Percentiles rank a stretch among this genome's conserved stretches.
These are phyloP conservation scores for Andrena dorsata DNA, from an alignment of 2,888 invertebrate genomes.

Conservation along the genomic window DNA sequence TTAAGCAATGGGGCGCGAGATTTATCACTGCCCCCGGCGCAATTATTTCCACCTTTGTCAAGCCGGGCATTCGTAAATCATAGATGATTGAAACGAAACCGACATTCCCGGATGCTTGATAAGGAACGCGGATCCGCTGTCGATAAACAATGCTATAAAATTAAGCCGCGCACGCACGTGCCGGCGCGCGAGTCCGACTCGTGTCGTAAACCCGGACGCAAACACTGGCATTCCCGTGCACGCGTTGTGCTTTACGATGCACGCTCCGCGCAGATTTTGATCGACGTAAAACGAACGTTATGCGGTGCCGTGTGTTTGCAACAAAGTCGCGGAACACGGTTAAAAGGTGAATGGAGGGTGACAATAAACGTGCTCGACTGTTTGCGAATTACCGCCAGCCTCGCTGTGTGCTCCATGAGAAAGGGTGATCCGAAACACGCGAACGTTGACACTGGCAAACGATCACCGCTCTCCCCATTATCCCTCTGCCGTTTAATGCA, in stretches of 20 bases:
- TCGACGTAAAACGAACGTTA: conserved; percentile 36
- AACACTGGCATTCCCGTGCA: conserved; percentile 27
- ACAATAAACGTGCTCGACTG: conserved; percentile 27
- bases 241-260: conserved; percentile 1
- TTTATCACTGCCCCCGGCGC: conserved; percentile 36
- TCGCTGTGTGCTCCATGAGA: conserved; percentile 22
- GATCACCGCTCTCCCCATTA: conserved; percentile 30
- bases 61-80: conserved; percentile 31
- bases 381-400: conserved; percentile 47
- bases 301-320: neutral
- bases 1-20: conserved; percentile 20
- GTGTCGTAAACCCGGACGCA: conserved; percentile 37
- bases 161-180: conserved; percentile 20
- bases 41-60: conserved; percentile 46
- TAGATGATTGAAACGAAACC: conserved; percentile 26
- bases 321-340: conserved; percentile 45
- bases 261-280: conserved; percentile 19
- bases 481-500: neutral
- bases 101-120: neutral
- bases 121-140: neutral
- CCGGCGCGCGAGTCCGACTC: neutral
- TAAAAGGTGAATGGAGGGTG: conserved; percentile 36
- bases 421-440: neutral
- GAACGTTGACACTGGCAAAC: neutral
- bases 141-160: conserved; percentile 48